Percentiles rank a stretch among this genome's conserved stretches.
Conservation (phyloP, 2,888 invertebrate species). For the Diplazon laetatorius region DNA sequence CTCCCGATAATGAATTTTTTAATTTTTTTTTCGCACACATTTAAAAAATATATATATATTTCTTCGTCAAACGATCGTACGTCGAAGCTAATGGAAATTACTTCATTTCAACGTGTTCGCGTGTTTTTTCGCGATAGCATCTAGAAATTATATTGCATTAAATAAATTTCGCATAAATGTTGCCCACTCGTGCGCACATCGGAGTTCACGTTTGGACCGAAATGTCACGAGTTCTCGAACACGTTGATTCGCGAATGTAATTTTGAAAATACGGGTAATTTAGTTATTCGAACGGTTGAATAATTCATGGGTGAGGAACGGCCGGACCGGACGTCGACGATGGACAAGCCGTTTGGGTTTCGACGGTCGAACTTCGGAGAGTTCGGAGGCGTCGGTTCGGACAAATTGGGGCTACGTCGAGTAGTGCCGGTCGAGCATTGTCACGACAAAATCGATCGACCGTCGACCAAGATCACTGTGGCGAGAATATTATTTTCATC, state of each 20-base stretch:
- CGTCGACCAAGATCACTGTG: too few species aligned
- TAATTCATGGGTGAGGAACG: conserved; percentile 41
- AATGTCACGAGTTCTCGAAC: conserved; percentile 22
- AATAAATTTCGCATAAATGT: not conserved
- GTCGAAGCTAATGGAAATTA: too few species aligned
- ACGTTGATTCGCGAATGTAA: not conserved
- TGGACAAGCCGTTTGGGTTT: not conserved
- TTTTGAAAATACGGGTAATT: conserved; percentile 40
- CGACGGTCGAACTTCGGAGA: conserved; percentile 1
- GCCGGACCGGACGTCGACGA: not conserved
- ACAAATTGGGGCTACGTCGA: too few species aligned
- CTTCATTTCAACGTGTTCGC: too few species aligned
- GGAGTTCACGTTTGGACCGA: not conserved
- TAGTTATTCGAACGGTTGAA: conserved; percentile 47
- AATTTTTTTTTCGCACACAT: not conserved
- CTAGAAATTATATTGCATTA: not conserved
- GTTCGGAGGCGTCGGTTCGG: not conserved
- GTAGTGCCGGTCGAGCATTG: too few species aligned
- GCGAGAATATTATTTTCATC: too few species aligned
- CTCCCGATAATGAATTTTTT: too few species aligned
- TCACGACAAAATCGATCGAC: too few species aligned
- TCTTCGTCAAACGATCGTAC: too few species aligned
- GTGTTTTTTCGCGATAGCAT: not conserved
- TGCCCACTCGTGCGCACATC: not conserved
- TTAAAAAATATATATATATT: too few species aligned